These are phyloP conservation scores for Mus spretus DNA, from an alignment of 2,797 vertebrate species.

Conservation along the genomic window DNA sequence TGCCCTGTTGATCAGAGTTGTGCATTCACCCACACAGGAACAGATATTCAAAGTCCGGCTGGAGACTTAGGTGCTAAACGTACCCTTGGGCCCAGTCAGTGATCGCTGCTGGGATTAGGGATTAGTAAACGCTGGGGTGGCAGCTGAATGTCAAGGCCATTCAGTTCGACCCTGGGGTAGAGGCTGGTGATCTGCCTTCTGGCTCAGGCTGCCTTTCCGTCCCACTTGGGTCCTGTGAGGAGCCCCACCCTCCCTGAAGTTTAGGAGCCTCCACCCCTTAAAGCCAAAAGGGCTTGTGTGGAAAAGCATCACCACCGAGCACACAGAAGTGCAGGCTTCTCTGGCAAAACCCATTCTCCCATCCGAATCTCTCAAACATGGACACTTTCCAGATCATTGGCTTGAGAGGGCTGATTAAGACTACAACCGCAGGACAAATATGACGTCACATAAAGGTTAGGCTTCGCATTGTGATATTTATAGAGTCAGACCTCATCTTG, in stretches of 20 bases:
- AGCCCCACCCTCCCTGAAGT: not conserved
- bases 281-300: not conserved
- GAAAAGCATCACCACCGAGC: not conserved
- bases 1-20: not conserved
- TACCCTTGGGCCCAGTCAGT: not conserved
- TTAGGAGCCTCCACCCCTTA: not conserved
- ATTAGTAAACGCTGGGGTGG: not conserved
- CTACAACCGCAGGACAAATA: not conserved
- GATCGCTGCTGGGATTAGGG: not conserved
- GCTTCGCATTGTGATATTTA: not conserved
- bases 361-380: not conserved
- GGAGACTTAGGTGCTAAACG: not conserved
- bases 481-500: constrained; percentile 12
- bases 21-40: not conserved
- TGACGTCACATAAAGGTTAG: constrained; percentile 18
- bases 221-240: not conserved
- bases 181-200: not conserved
- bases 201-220: accelerated
- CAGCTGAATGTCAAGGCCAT: not conserved
- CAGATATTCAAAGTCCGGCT: not conserved
- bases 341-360: not conserved
- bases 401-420: not conserved
- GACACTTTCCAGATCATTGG: not conserved
- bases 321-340: not conserved
- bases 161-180: not conserved